Conservation (phyloP, 2,888 invertebrate species). For the Octodonta nipae region DNA sequence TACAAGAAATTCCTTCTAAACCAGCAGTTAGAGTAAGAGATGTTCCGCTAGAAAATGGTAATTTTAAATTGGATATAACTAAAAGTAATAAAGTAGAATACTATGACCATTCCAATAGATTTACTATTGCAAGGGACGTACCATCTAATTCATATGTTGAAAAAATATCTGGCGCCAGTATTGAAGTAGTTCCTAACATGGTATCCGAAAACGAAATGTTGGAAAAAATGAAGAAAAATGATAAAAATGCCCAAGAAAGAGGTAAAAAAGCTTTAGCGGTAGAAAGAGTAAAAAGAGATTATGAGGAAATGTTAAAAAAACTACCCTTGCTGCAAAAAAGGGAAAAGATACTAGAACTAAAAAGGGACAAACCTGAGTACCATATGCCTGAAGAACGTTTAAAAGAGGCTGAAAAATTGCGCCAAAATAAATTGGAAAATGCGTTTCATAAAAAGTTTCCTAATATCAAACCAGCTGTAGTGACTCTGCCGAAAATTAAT, state of each 20-base stretch:
- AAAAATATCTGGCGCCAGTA: constrained; percentile 24
- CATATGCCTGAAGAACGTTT: constrained; percentile 36
- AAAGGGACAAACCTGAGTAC: constrained; percentile 28
- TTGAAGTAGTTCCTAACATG: constrained; percentile 22
- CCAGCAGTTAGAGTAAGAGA: constrained; percentile 2
- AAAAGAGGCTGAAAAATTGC: constrained; percentile 32
- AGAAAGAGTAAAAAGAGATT: constrained; percentile 39
- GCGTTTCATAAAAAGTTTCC: constrained; percentile 36
- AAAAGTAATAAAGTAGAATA: constrained; percentile 35
- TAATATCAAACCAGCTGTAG: constrained; percentile 20
- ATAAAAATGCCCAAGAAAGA: constrained; percentile 29
- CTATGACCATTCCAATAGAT: constrained; percentile 39
- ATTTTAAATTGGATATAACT: too few species aligned
- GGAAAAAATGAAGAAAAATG: constrained; percentile 24
- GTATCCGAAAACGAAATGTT: constrained; percentile 22
- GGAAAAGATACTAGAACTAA: constrained; percentile 28
- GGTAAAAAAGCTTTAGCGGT: constrained; percentile 40
- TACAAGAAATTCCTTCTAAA: constrained; percentile 2
- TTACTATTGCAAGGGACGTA: constrained; percentile 23
- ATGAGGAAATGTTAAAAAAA: constrained; percentile 37
- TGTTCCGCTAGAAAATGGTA: not conserved
- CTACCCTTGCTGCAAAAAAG: constrained; percentile 32
- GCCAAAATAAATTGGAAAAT: constrained; percentile 41
- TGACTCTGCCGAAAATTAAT: constrained; percentile 26
- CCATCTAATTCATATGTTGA: constrained; percentile 27